These are phyloP conservation scores for Siniperca chuatsi DNA, from an alignment of 2,113 vertebrate species.

Conservation along the genomic window DNA sequence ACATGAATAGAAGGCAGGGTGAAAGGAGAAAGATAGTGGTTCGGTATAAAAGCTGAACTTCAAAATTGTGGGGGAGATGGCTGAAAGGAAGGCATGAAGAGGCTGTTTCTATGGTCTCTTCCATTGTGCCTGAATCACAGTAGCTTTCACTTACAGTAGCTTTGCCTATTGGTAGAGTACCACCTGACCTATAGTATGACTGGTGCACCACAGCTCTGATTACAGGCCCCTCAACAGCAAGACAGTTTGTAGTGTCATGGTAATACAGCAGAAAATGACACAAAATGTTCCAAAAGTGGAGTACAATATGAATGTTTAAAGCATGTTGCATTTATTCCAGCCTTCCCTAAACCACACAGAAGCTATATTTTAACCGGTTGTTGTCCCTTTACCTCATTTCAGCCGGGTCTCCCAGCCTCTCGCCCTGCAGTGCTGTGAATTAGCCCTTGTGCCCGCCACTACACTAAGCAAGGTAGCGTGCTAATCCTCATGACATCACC, in stretches of 20 bases:
- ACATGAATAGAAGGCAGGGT: conserved; percentile 64
- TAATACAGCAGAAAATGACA: conserved; percentile 21
- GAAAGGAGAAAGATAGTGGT: conserved; percentile 68
- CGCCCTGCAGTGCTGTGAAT: conserved; percentile 66
- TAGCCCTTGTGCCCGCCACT: conserved; percentile 66
- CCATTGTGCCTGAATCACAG: conserved; percentile 60
- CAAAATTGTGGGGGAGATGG: conserved; percentile 67
- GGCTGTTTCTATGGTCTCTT: conserved; percentile 50
- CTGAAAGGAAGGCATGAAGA: conserved; percentile 61
- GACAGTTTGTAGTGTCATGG: conserved; percentile 41
- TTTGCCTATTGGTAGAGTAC: conserved; percentile 34
- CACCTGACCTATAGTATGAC: conserved; percentile 53
- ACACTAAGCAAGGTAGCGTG: conserved; percentile 78
- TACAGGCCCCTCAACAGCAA: conserved; percentile 39
- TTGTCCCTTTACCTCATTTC: conserved; percentile 48
- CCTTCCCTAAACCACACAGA: conserved; percentile 26
- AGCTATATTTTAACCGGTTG: conserved; percentile 43
- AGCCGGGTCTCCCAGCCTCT: conserved; percentile 43
- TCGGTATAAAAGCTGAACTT: conserved; percentile 70
- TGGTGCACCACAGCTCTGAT: conserved; percentile 39
- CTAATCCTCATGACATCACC: conserved; percentile 83
- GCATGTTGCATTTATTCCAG: conserved; percentile 39
- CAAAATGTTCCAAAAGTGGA: conserved; percentile 40
- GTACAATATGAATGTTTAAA: conserved; percentile 56
- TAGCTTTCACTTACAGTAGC: conserved; percentile 54